Evolutionary conservation across 2,797 vertebrate species (phyloP).

Genomic region (Pseudotriccus pelzelni): DNA sequence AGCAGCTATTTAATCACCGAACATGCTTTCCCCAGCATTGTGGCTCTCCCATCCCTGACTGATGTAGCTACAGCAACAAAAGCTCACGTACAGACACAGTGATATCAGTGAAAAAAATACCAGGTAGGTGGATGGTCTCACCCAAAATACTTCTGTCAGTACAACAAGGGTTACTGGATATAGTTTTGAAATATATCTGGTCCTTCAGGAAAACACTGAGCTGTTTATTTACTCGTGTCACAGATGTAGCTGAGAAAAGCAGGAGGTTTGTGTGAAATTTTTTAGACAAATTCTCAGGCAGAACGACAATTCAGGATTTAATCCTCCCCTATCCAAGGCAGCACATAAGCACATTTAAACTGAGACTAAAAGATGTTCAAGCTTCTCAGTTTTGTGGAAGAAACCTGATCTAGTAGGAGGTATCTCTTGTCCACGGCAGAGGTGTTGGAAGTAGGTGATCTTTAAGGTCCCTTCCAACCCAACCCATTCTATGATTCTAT

Average conservation of each 20-base stretch:
- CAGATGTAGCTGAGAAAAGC: not conserved
- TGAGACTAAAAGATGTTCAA: not conserved
- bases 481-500: not conserved
- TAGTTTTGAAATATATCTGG: not conserved
- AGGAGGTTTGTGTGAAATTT: not conserved
- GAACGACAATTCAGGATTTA: not conserved
- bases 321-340: not conserved
- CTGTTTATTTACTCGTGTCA: not conserved
- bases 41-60: not conserved
- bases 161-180: not conserved
- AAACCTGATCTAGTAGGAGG: not conserved
- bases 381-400: not conserved
- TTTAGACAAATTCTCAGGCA: not conserved
- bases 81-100: not conserved
- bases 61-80: not conserved
- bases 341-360: not conserved
- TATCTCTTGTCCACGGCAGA: not conserved
- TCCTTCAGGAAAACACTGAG: not conserved
- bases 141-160: not conserved
- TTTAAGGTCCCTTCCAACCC: not conserved
- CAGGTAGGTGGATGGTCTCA: not conserved
- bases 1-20: not conserved
- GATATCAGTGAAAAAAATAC: not conserved
- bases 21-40: not conserved
- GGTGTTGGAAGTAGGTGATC: not conserved